Evolutionary conservation across 2,113 vertebrate genomes (phyloP).

Genomic region (Scophthalmus maximus): DNA sequence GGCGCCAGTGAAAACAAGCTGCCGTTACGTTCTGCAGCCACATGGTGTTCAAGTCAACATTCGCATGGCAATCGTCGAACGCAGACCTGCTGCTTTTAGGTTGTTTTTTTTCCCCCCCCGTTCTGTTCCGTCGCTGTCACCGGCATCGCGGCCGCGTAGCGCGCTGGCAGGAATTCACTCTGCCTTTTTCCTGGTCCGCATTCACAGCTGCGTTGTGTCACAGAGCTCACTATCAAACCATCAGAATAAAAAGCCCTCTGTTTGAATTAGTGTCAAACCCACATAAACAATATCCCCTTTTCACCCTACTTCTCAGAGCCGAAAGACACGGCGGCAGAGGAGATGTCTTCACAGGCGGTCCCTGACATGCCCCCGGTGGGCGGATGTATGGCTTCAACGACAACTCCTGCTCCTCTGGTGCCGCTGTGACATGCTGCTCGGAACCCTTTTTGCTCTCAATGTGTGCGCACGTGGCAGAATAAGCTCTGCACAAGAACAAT

Average conservation of each 20-base stretch:
- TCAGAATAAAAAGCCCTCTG: slow-evolving; percentile 17
- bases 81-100: too few species aligned
- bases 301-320: not conserved
- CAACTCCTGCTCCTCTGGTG: slow-evolving; percentile 18
- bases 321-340: not conserved
- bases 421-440: slow-evolving; percentile 25
- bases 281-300: slow-evolving; percentile 18
- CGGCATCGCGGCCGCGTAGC: too few species aligned
- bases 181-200: slow-evolving; percentile 13
- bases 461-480: slow-evolving; percentile 54
- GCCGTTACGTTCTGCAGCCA: slow-evolving; percentile 66
- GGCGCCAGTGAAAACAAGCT: slow-evolving; percentile 58
- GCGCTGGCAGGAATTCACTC: not conserved
- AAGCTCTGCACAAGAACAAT: slow-evolving; percentile 30
- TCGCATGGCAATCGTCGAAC: too few species aligned
- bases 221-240: slow-evolving; percentile 16
- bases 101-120: slow-evolving; percentile 9
- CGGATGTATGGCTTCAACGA: slow-evolving; percentile 21
- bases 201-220: slow-evolving; percentile 12
- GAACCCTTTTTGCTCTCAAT: slow-evolving; percentile 34
- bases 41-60: too few species aligned
- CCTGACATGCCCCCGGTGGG: slow-evolving; percentile 8
- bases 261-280: slow-evolving; percentile 27
- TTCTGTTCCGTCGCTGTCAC: too few species aligned
- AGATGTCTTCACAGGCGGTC: slow-evolving; percentile 37